These are phyloP conservation scores for Callocephalon fimbriatum DNA, from an alignment of 2,113 vertebrate genomes.

Conservation along the genomic window DNA sequence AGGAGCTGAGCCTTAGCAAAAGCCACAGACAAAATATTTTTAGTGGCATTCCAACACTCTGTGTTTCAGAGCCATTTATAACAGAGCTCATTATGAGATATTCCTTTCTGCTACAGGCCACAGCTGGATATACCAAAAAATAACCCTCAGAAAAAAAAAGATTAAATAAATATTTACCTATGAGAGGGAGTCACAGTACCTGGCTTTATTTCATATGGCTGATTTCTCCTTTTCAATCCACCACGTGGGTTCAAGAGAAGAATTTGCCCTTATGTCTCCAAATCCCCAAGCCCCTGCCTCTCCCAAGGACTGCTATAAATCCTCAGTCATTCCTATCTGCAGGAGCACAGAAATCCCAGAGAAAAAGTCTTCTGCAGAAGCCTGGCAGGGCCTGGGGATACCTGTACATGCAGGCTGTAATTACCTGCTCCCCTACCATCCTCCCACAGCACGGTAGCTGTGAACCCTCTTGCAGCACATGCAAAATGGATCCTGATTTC, in stretches of 20 bases:
- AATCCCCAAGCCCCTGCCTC: background rate
- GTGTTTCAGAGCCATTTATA: conserved; percentile 70
- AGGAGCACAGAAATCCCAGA: background rate
- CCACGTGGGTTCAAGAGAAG: background rate
- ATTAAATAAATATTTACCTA: conserved; percentile 63
- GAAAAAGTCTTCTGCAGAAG: background rate
- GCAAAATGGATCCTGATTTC: background rate
- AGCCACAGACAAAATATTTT: conserved; percentile 72
- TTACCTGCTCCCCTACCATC: background rate
- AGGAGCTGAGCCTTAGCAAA: conserved; percentile 62
- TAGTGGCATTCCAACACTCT: conserved; percentile 65
- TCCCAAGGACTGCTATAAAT: background rate
- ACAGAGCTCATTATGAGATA: conserved; percentile 68
- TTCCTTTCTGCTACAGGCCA: conserved; percentile 54
- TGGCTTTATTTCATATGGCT: conserved; percentile 38
- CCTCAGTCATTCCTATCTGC: background rate
- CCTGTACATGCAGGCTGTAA: background rate
- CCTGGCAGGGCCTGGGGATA: background rate
- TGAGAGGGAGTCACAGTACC: conserved; percentile 33
- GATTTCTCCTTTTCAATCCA: conserved; percentile 12
- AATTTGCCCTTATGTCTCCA: conserved; percentile 30
- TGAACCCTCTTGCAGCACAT: background rate
- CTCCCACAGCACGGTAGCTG: background rate
- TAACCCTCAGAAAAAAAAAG: background rate
- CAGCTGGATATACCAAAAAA: conserved; percentile 66